Evolutionary conservation across 2,113 vertebrate genomes (phyloP).

Genomic region (Aphelocoma coerulescens): DNA sequence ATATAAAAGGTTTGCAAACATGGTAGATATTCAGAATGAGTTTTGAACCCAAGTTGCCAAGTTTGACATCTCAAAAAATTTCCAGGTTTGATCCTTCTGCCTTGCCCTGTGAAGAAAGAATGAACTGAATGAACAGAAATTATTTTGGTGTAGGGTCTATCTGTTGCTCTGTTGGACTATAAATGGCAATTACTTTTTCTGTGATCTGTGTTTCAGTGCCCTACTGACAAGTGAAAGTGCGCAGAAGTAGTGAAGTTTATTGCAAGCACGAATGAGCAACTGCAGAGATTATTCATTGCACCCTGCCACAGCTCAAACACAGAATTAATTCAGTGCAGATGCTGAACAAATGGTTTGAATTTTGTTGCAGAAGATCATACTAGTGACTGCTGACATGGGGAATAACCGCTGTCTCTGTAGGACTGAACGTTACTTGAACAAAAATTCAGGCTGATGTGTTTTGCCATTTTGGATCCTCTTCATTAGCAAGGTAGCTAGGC

Average conservation of each 20-base stretch:
- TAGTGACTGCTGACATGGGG: background rate
- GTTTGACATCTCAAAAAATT: background rate
- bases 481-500: background rate
- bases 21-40: background rate
- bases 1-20: background rate
- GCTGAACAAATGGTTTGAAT: background rate
- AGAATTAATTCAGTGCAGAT: background rate
- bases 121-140: background rate
- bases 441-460: background rate
- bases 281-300: background rate
- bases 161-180: background rate
- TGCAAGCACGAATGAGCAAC: background rate
- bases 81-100: background rate
- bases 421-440: background rate
- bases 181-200: background rate
- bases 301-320: background rate
- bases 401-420: background rate
- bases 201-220: background rate
- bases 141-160: background rate
- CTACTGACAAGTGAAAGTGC: background rate
- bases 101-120: background rate
- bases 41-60: background rate
- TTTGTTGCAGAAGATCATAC: background rate
- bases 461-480: background rate
- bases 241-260: background rate